phyloP scores from a whole-genome alignment of 2,888 invertebrate genomes.

The Drosophila acutilabella region DNA sequence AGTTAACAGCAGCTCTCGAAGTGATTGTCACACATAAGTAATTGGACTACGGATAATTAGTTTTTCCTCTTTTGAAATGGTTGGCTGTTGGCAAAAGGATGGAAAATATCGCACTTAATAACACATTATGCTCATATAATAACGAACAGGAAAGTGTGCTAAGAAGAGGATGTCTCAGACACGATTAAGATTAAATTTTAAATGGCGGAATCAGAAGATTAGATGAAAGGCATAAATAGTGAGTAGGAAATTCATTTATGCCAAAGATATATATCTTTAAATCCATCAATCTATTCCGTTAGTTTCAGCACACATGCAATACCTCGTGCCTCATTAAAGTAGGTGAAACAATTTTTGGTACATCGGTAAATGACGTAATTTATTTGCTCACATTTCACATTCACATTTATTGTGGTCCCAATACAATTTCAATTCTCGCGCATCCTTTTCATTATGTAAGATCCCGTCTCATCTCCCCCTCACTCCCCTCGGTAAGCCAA shows the following conservation, averaged over 20 bases:
- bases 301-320: too few species aligned
- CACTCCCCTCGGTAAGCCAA: neutral
- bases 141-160: neutral
- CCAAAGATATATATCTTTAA: too few species aligned
- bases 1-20: constrained; percentile 26
- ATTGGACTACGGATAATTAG: constrained; percentile 52
- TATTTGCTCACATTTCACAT: constrained; percentile 43
- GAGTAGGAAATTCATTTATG: too few species aligned
- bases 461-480: neutral
- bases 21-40: constrained; percentile 37
- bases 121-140: neutral
- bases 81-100: neutral
- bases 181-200: neutral
- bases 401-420: constrained; percentile 43
- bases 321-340: neutral
- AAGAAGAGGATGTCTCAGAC: neutral
- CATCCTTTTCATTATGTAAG: constrained; percentile 26
- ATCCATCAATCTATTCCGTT: too few species aligned
- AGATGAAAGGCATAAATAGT: neutral
- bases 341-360: constrained; percentile 4
- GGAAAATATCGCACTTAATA: constrained; percentile 12
- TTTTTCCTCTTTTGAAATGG: constrained; percentile 10
- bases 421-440: constrained; percentile 29
- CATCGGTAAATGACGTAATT: constrained; percentile 45
- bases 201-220: neutral